Conservation (phyloP, 1,140 invertebrate species). For the Dolichoris vasculosae region DNA sequence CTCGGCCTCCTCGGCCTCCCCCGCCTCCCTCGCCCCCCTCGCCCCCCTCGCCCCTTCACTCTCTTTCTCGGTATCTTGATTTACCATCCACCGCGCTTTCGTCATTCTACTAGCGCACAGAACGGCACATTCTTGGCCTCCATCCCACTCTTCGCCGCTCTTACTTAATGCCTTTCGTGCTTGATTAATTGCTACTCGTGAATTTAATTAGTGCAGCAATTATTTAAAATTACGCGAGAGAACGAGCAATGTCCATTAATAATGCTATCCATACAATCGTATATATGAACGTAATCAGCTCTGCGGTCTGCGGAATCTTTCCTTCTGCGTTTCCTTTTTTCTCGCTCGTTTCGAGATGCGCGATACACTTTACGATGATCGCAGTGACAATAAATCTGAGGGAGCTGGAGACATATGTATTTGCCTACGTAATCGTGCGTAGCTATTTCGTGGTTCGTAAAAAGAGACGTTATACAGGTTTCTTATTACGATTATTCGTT, state of each 20-base stretch:
- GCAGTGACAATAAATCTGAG: conserved; percentile 37
- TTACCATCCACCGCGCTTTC: conserved; percentile 62
- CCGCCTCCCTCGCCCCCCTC: not conserved
- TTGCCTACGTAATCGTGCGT: conserved; percentile 11
- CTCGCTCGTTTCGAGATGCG: not conserved
- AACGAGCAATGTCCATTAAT: conserved; percentile 46
- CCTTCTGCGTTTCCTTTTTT: not conserved
- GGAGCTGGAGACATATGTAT: not conserved
- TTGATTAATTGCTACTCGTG: conserved; percentile 52
- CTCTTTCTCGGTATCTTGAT: conserved; percentile 68
- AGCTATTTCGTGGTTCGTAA: conserved; percentile 17
- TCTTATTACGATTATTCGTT: conserved; percentile 11
- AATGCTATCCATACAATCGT: conserved; percentile 33
- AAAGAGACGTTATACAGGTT: conserved; percentile 53
- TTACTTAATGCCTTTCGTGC: conserved; percentile 28
- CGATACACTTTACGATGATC: conserved; percentile 11
- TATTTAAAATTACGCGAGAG: conserved; percentile 52
- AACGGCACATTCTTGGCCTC: conserved; percentile 36
- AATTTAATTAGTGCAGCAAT: conserved; percentile 54
- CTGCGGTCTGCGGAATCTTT: not conserved
- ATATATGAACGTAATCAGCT: conserved; percentile 40
- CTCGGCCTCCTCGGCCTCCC: conserved; percentile 30
- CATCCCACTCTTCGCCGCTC: not conserved
- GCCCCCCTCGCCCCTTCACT: conserved; percentile 41
- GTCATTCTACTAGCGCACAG: conserved; percentile 49